Evolutionary conservation across 1,140 invertebrate genomes (phyloP), one percentile per base, ranked within the genome.

Genomic region (Sminthurinus signatus): DNA sequence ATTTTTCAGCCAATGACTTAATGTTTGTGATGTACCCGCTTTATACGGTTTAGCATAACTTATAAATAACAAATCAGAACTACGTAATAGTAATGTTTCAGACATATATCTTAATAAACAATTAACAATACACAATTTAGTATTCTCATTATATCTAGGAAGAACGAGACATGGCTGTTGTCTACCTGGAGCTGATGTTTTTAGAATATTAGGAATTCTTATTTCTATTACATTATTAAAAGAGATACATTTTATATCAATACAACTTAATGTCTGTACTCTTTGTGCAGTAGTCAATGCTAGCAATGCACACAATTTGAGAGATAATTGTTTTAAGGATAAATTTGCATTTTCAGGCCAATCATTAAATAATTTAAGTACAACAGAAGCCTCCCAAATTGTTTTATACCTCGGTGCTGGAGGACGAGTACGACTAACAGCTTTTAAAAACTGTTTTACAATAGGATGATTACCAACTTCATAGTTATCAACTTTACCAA

Each of bases 211-310:
- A 0, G 28, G 15, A 2, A 67, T 39, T 2, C 15, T 39, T 32
- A 67, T 67, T 21, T 51, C 36, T 1, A 67, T 8, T 27, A 3
- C 48, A 29, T 25, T 21, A 12, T n/a, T 10, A 10, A 19, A 29
- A 10, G 23, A 55, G 2, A 39, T 60, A 19, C n/a, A 60, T 50
- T 29, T 60, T 25, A 12, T 31, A 12, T 32, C 14, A 51, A 68
- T 68, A 1, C 0, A 14, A 2, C 56, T 4, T 17, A 68, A 48
- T 0, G 62, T 68, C 52, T 68, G 66, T 10, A 63, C 51, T 29
- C 61, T 43, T 25, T 68, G 62, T 19, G 21, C 66, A 1, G 60
- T 60, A 5, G 19, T 1, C 8, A 68, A 31, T 17, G 58, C 42
- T 15, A 68, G 12, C 15, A 68, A 39, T 2, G 25, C 61, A 5